Evolutionary conservation across 2,797 vertebrate species (phyloP).

Genomic region (Nothura maculosa): DNA sequence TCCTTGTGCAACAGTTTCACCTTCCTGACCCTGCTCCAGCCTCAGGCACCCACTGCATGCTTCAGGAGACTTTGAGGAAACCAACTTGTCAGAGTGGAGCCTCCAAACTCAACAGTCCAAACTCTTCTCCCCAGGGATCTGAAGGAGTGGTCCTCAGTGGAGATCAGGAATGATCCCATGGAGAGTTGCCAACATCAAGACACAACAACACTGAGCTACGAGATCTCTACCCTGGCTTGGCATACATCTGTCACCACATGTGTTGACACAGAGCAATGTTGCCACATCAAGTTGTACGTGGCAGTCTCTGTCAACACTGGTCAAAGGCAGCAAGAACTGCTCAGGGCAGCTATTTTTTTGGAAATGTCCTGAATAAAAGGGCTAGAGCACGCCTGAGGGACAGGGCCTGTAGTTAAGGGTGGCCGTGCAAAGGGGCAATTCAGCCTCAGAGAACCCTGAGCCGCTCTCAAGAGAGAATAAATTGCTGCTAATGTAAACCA

Average conservation of each 20-base stretch:
- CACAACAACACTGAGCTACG: slow-evolving; percentile 1
- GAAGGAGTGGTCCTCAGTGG: background rate
- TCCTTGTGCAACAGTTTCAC: background rate
- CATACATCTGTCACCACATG: slow-evolving; percentile 44
- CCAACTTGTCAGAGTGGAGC: background rate
- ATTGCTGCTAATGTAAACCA: background rate
- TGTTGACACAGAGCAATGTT: slow-evolving; percentile 51
- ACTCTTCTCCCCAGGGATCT: background rate
- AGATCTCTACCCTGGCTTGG: background rate
- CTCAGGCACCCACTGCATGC: background rate
- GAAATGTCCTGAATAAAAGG: background rate
- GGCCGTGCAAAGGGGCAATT: background rate
- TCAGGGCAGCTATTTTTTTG: slow-evolving; percentile 39
- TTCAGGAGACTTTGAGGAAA: background rate
- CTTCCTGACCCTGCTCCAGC: background rate
- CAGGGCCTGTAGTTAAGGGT: background rate
- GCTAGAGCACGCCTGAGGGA: background rate
- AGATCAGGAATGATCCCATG: slow-evolving; percentile 12
- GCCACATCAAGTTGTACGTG: slow-evolving; percentile 16
- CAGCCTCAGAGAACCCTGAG: background rate
- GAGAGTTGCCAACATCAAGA: background rate
- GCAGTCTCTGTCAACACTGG: slow-evolving; percentile 33
- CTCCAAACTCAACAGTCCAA: background rate
- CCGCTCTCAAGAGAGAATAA: rapidly evolving
- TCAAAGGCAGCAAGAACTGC: slow-evolving; percentile 11